Base-by-base conservation (phyloP, 2,888 invertebrate species). In the Protophormia terraenovae region DNA sequence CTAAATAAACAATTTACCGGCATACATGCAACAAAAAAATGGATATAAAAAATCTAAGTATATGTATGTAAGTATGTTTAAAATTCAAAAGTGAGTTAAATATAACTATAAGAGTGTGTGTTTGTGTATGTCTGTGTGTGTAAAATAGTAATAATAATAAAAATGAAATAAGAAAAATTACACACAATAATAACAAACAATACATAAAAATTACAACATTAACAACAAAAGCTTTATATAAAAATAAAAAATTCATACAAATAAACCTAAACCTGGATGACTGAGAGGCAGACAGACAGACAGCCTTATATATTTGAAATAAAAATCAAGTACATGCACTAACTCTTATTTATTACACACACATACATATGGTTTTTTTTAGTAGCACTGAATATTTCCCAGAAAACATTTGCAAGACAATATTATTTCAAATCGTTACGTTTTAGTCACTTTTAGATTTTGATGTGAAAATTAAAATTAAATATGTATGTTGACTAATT, bases 71-170 rank as follows among this genome's bases (percentile, higher is more conserved):
- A 29, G 3, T 41, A 12, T 10, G 24, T 3, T n/a, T n/a, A n/a
- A n/a, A n/a, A 3, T n/a, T 3, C 3, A n/a, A 32, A 6, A 41
- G 41, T 41, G 41, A 41, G 41, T 29, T 4, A 38, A 50, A 3
- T 50, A 50, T 8, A 22, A 35, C 8, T 38, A 12, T 7, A 22
- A 7, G 3, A 24, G 2, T 22, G 6, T 22, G 60, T 41, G 2
- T 19, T 1, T 66, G 35, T n/a, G 8, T 10, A n/a, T 58, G 38
- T 58, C n/a, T n/a, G 3, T 64, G n/a, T 45, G 62, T 64, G 24
- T 53, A 58, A 55, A 64, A 55, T 64, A 62, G 69, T 80, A 66
- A 81, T 81, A 60, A 67, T 76, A 83, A 78, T 73, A 78, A 78
- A 67, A 77, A 66, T 45, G 66, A 77, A 83, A 78, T 73, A 77